A percentile compares a stretch with the other conserved stretches of the same genome.
phyloP scores from a whole-genome alignment of 1,140 invertebrate species.

The Halyomorpha halys region DNA sequence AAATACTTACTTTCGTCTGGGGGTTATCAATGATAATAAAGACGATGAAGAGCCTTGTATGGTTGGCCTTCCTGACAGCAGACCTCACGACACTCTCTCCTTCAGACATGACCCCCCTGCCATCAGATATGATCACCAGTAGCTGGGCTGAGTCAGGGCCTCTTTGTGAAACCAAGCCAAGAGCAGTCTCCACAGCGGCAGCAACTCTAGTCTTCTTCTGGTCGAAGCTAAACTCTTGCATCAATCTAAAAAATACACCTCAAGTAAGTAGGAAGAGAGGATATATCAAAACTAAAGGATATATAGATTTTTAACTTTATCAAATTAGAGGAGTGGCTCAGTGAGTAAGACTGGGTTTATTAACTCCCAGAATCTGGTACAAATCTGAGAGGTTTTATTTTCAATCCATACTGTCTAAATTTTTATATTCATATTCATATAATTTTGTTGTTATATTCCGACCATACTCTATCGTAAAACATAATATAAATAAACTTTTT shows the following conservation, averaged over 20 bases:
- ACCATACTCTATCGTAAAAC: no score
- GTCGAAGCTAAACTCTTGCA: slow-evolving; percentile 67
- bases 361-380: no score
- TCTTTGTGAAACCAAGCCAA: slow-evolving; percentile 34
- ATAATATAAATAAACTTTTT: no score
- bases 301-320: no score
- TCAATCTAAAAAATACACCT: slow-evolving; percentile 38
- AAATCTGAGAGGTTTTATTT: no score
- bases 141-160: slow-evolving; percentile 67
- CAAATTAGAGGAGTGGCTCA: no score
- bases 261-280: neutral
- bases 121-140: slow-evolving; percentile 87
- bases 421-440: no score
- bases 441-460: no score
- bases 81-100: slow-evolving; percentile 64
- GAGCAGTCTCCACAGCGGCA: slow-evolving; percentile 67
- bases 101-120: slow-evolving; percentile 83
- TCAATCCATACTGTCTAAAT: no score
- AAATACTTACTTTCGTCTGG: slow-evolving; percentile 60
- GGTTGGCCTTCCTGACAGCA: slow-evolving; percentile 67
- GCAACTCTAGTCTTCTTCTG: slow-evolving; percentile 72
- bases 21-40: slow-evolving; percentile 95
- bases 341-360: no score
- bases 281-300: no score
- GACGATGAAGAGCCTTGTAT: slow-evolving; percentile 80